These are phyloP conservation scores for Elegia similella DNA, from an alignment of 2,888 invertebrate genomes.

Conservation along the genomic window DNA sequence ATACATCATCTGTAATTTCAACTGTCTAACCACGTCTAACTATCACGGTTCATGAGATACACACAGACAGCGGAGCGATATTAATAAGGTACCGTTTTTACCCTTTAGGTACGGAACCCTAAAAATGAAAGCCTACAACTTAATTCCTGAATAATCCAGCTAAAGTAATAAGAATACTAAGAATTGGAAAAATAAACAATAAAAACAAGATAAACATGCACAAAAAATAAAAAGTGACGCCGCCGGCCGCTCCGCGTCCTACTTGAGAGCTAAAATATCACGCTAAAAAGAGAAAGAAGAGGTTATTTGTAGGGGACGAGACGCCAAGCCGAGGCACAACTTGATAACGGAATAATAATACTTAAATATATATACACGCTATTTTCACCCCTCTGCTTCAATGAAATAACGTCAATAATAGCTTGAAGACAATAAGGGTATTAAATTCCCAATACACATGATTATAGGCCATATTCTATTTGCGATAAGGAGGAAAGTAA, in stretches of 20 bases:
- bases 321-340: neutral
- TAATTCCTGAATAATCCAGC: too few species aligned
- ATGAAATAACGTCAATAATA: neutral
- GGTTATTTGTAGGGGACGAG: neutral
- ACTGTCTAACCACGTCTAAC: too few species aligned
- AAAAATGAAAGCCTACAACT: too few species aligned
- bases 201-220: too few species aligned
- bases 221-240: too few species aligned
- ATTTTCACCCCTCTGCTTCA: neutral
- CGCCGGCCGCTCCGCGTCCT: neutral
- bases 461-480: neutral
- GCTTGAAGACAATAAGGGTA: neutral
- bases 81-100: too few species aligned
- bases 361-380: neutral
- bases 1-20: too few species aligned
- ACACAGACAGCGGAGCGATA: too few species aligned
- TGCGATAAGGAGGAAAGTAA: neutral
- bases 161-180: too few species aligned
- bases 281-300: neutral
- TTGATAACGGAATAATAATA: slow-evolving; percentile 9
- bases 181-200: too few species aligned
- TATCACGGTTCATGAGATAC: too few species aligned
- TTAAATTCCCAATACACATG: neutral
- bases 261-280: neutral
- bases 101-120: too few species aligned